phyloP scores from a whole-genome alignment of 37 sponge, comb jelly and placozoan species.

The Halichondria panicea region DNA sequence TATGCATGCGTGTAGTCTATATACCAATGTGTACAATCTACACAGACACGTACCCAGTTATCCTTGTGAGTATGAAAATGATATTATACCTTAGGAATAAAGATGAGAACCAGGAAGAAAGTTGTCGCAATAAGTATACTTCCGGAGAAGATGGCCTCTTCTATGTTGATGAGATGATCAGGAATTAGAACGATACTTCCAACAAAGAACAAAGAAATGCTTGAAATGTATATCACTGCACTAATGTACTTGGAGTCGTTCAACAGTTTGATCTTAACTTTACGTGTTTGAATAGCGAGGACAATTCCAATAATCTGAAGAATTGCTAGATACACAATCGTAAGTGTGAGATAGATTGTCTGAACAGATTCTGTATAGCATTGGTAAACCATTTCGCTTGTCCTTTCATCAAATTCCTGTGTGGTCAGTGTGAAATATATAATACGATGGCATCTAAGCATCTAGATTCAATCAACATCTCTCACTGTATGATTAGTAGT shows the following conservation, averaged over 20 bases:
- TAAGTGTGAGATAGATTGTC: too few relatives aligned
- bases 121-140: conserved; percentile 12
- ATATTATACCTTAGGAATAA: conserved; percentile 35
- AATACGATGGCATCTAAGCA: too few relatives aligned
- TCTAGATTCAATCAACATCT: too few relatives aligned
- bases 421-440: background rate
- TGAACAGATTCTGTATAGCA: conserved; percentile 1
- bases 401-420: conserved; percentile 5
- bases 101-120: conserved; percentile 27
- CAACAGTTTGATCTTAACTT: conserved; percentile 35
- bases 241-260: conserved; percentile 54
- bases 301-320: conserved; percentile 34
- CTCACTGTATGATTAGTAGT: too few relatives aligned
- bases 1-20: too few relatives aligned
- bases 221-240: conserved; percentile 42
- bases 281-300: conserved; percentile 38
- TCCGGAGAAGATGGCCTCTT: too few relatives aligned
- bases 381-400: background rate
- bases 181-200: conserved; percentile 8
- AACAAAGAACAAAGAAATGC: conserved; percentile 17
- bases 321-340: too few relatives aligned
- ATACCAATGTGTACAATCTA: too few relatives aligned
- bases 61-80: too few relatives aligned
- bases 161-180: background rate
- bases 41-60: too few relatives aligned